phyloP scores from a whole-genome alignment of 2,797 vertebrate genomes.

The Channa striata region DNA sequence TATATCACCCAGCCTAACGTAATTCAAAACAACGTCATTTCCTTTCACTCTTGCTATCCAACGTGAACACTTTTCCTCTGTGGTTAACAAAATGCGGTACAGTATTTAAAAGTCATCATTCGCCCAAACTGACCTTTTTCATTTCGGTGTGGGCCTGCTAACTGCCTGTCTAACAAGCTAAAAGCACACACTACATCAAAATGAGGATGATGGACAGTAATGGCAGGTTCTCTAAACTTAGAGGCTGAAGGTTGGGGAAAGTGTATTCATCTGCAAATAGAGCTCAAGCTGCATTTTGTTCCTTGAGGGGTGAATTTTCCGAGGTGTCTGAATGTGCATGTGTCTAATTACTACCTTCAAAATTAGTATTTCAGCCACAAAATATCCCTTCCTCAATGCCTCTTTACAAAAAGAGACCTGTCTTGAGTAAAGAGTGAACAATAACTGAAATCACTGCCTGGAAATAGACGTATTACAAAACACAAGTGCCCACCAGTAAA shows the following conservation, averaged over 20 bases:
- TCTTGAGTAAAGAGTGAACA: slow-evolving; percentile 12
- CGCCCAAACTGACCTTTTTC: slow-evolving; percentile 8
- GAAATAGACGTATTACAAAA: slow-evolving; percentile 17
- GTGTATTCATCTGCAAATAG: slow-evolving; percentile 9
- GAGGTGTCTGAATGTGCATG: slow-evolving; percentile 7
- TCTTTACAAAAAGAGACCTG: slow-evolving; percentile 2
- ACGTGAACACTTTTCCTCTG: neutral
- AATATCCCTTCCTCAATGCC: slow-evolving; percentile 1
- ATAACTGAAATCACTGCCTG: slow-evolving; percentile 6
- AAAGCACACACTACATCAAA: slow-evolving; percentile 10
- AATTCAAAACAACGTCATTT: too few relatives aligned
- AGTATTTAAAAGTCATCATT: slow-evolving; percentile 9
- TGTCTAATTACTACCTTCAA: slow-evolving; percentile 44
- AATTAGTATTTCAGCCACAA: slow-evolving; percentile 35
- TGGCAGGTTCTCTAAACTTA: slow-evolving; percentile 33
- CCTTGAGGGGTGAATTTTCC: slow-evolving; percentile 14
- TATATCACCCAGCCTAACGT: too few relatives aligned
- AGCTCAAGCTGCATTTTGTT: slow-evolving; percentile 29
- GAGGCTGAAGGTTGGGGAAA: slow-evolving; percentile 8
- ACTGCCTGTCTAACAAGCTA: neutral
- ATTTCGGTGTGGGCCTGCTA: neutral
- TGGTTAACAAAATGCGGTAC: slow-evolving; percentile 16
- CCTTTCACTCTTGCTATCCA: too few relatives aligned
- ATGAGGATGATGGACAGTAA: slow-evolving; percentile 47
- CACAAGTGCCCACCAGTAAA: slow-evolving; percentile 16